Evolutionary conservation across 2,888 invertebrate species (phyloP), one percentile per base, ranked within the genome.

Genomic region (Catocala nupta): DNA sequence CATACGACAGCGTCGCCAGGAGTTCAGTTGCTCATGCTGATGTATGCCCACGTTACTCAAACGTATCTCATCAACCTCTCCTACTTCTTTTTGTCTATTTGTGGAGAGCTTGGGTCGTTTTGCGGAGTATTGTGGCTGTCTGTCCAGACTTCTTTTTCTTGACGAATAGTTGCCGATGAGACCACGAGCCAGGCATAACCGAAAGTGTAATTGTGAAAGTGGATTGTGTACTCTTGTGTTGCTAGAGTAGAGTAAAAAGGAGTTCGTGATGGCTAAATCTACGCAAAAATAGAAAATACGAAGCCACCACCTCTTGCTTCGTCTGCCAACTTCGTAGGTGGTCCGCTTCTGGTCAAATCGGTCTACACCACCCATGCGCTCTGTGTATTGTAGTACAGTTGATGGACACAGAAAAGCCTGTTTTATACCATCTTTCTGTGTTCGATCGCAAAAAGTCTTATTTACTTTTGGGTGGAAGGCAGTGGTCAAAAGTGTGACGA

Each of bases 221-320:
- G 48, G 58, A 8, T 53, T 58, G 53, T 59, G 64, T n/a, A 64
- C 51, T 10, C 60, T 49, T 3, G n/a, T 42, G 48, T 60, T 60
- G 11, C 12, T 25, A 34, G 43, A 12, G 63, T 63, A 55, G 8
- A 65, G 50, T 10, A 65, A 42, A 52, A 43, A 60, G 12, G 59
- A 55, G 39, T 59, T 64, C 53, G 63, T 71, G n/a, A 76, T 63
- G 43, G 64, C 59, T 45, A 63, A 54, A 45, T 77, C 75, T 36
- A 73, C 45, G 42, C 68, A 68, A 64, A 73, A 77, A 63, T 76
- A 76, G 57, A 76, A 74, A 51, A 76, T 71, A 12, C 72, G 63
- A 36, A 63, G 57, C 72, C 73, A 73, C 71, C 66, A 76, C 11
- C 51, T 59, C 44, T 43, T 44, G 44, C 64, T 70, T 33, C 55